Evolutionary conservation across 2,113 vertebrate species (phyloP), one percentile per base, ranked within the genome.

Genomic region (Puntigrus tetrazona): DNA sequence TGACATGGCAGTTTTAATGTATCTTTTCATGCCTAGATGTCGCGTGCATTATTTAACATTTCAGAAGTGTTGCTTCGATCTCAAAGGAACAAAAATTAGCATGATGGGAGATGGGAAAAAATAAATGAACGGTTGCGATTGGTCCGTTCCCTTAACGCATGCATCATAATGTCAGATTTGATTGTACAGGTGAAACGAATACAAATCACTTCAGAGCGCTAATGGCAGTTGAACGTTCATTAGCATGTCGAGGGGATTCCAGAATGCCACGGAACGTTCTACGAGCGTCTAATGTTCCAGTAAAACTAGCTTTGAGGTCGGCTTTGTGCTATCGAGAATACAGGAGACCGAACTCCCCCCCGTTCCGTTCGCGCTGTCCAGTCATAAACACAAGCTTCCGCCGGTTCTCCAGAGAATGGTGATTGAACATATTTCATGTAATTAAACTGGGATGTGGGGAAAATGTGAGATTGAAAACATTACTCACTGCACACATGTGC

Each of bases 401-500:
- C 41, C 8, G 79, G 18, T 50, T 67, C 79, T 81, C 80, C 63
- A 38, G 63, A 82, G 80, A 52, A 82, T 52, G 47, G 25, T 70
- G 80, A 82, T 82, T 50, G 80, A 70, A 82, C 80, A 82, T 82
- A 82, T 82, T 82, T 82, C 80, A 82, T 38, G 80, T 82, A 82
- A 82, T 82, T 82, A 82, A 82, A 82, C 80, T 82, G 80, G 80
- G 80, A 82, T 70, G 80, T 82, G 45, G 80, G 80, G 80, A 82
- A 82, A 82, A 70, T 70, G 80, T 52, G 45, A 82, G 80, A 82
- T 82, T 82, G 80, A 70, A 82, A 82, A 55, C 80, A 82, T 82
- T 70, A 82, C 80, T 82, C 80, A 82, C 80, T 36, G 43, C 65
- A 70, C 80, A 55, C 80, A 70, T 36, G 45, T 82, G 63, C 13